Conservation (phyloP, 2,888 invertebrate genomes). For the Aplocera efformata region DNA sequence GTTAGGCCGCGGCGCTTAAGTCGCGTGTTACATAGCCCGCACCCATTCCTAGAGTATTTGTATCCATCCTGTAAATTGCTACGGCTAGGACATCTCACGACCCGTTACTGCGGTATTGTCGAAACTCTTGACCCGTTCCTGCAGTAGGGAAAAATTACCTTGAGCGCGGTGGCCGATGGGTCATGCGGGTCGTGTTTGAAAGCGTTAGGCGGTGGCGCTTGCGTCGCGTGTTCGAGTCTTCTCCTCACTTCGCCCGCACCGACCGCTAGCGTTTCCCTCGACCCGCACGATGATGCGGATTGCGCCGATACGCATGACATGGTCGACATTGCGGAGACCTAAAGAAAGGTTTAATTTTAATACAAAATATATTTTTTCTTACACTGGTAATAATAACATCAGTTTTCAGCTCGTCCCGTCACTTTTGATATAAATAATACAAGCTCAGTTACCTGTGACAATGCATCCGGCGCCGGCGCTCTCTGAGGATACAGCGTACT, state of each 20-base stretch:
- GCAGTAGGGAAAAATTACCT: slow-evolving; percentile 73
- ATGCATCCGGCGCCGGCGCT: slow-evolving; percentile 71
- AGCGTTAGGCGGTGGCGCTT: slow-evolving; percentile 80
- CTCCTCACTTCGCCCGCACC: slow-evolving; percentile 93
- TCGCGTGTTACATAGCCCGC: no score
- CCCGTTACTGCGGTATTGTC: no score
- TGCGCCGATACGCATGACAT: slow-evolving; percentile 53
- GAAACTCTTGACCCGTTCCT: no score
- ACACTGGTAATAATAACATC: no score
- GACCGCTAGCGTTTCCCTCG: slow-evolving; percentile 84
- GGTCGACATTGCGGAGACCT: slow-evolving; percentile 58
- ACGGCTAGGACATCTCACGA: no score
- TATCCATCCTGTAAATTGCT: no score
- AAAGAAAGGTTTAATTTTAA: no score
- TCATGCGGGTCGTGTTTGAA: slow-evolving; percentile 98
- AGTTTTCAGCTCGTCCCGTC: no score
- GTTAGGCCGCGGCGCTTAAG: no score
- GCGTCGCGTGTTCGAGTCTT: slow-evolving; percentile 88
- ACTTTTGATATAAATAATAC: no score
- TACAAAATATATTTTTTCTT: no score
- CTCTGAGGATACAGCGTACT: slow-evolving; percentile 55
- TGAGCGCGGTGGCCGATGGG: slow-evolving; percentile 98
- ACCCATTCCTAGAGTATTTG: no score
- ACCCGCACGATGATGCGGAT: slow-evolving; percentile 67
- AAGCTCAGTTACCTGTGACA: slow-evolving; percentile 90